These are phyloP conservation scores for Drosophila bocki DNA, from an alignment of 1,140 invertebrate genomes.

Conservation along the genomic window DNA sequence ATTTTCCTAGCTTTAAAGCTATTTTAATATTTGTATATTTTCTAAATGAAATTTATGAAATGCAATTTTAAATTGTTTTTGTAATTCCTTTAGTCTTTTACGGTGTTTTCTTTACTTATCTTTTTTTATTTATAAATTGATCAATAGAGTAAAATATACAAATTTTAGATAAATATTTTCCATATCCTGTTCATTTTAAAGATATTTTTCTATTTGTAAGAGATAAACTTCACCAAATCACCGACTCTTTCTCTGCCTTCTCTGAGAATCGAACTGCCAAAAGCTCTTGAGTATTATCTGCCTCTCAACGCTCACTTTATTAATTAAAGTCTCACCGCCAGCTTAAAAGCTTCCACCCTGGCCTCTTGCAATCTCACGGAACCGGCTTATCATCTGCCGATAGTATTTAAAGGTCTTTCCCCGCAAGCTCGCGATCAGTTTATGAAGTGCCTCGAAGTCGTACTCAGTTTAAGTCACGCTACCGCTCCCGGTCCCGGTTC, in stretches of 20 bases:
- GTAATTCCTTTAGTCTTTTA: background rate
- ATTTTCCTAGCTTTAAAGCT: no score
- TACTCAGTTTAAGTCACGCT: background rate
- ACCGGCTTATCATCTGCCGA: slow-evolving; percentile 26
- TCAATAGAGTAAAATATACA: no score
- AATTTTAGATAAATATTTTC: background rate
- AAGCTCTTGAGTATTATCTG: slow-evolving; percentile 11
- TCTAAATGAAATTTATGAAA: no score
- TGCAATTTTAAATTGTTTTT: no score
- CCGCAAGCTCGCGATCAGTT: slow-evolving; percentile 15
- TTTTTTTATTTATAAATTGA: background rate
- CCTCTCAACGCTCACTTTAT: background rate
- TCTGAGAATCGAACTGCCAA: background rate
- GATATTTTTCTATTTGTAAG: background rate
- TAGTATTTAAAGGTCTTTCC: slow-evolving; percentile 41
- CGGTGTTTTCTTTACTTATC: background rate
- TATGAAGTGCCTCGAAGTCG: slow-evolving; percentile 9
- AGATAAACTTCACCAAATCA: background rate
- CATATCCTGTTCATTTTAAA: background rate
- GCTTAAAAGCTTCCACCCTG: slow-evolving; percentile 17
- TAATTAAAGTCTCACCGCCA: background rate
- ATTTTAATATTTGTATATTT: no score
- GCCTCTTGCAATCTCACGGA: slow-evolving; percentile 4
- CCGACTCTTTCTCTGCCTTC: background rate
- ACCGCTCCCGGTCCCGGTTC: slow-evolving; percentile 9